Base-by-base conservation (phyloP, 2,888 invertebrate species). In the Tetropium fuscum region DNA sequence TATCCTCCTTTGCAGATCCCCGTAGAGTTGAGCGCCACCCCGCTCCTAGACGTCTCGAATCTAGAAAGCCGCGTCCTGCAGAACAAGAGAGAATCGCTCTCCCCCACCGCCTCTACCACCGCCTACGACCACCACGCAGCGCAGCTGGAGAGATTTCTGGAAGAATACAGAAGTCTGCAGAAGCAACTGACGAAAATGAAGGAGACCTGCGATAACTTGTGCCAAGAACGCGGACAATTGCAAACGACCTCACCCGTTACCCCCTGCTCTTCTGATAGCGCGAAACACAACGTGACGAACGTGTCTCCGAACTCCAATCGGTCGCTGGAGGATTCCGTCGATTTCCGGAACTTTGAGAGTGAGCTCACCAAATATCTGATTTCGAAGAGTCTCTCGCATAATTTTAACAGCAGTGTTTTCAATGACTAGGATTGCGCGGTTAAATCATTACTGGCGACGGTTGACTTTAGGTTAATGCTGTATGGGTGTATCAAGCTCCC, bases 121-220 rank as follows among this genome's bases (percentile, higher is more conserved):
- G 84, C 87, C 11, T 92, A 90, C 78, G 92, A 92, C 75, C 91
- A 91, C 74, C 89, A 92, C 77, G 91, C 92, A 0, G 90, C 91
- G 10, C 92, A 93, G 76, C 81, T 93, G 63, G 92, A 92, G 74
- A 86, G 89, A 54, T 93, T 93, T 78, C 84, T 93, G 38, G 91
- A 92, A 73, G 93, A 93, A 76, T 93, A 93, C 75, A 86, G 91
- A 68, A 88, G 85, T 70, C 84, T 93, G 56, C 90, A 92, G 76
- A 89, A 91, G 75, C 91, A 93, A 78, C 82, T 93, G 64, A 90
- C 90, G 58, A 88, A 89, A 77, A 92, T 93, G 91, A 92, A 91
- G 74, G 90, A 91, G 74, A 90, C 90, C 15, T 88, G 91, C 74
- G 91, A 91, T 69, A 89, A 87, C 65, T 84, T 91, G 71, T 81